A percentile compares a stretch with the other conserved stretches of the same genome.
Conservation (phyloP, 2,113 vertebrate species). For the Ochotona curzoniae region DNA sequence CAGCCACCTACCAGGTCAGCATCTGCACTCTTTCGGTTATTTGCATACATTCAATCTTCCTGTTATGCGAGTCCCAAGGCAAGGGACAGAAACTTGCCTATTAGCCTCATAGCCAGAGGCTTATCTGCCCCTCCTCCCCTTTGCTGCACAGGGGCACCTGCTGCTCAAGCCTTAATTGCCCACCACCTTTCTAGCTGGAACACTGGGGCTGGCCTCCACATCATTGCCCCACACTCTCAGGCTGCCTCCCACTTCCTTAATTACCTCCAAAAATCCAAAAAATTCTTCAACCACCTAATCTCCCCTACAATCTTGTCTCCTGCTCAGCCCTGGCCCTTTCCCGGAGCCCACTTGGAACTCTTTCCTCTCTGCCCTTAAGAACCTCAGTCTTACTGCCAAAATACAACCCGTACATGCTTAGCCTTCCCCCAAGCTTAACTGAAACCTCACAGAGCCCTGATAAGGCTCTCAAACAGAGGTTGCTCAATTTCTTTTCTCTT, state of each 20-base stretch:
- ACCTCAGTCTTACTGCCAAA: slow-evolving; percentile 40
- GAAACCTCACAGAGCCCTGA: neutral
- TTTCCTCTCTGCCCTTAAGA: slow-evolving; percentile 49
- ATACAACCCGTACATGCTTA: neutral
- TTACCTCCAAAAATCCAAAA: slow-evolving; percentile 42
- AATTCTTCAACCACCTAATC: slow-evolving; percentile 54
- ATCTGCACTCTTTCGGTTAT: neutral
- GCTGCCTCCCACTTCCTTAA: slow-evolving; percentile 40
- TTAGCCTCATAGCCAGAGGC: neutral
- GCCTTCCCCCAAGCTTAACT: neutral
- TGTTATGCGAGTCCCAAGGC: neutral
- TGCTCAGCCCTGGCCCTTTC: neutral
- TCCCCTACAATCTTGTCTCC: slow-evolving; percentile 35
- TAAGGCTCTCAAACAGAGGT: neutral
- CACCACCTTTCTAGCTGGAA: slow-evolving; percentile 51
- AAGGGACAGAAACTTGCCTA: neutral
- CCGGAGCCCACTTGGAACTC: slow-evolving; percentile 29
- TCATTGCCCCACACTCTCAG: neutral
- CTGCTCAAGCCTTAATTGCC: slow-evolving; percentile 16
- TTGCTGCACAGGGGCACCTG: neutral
- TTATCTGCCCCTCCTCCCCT: neutral
- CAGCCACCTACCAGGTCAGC: neutral
- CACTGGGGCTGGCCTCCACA: slow-evolving; percentile 43
- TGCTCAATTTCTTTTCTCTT: slow-evolving; percentile 28
- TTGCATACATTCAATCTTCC: slow-evolving; percentile 7